A percentile compares a stretch with the other conserved stretches of the same genome.
phyloP scores from a whole-genome alignment of 2,888 invertebrate genomes.

The Ormyrus rosae region DNA sequence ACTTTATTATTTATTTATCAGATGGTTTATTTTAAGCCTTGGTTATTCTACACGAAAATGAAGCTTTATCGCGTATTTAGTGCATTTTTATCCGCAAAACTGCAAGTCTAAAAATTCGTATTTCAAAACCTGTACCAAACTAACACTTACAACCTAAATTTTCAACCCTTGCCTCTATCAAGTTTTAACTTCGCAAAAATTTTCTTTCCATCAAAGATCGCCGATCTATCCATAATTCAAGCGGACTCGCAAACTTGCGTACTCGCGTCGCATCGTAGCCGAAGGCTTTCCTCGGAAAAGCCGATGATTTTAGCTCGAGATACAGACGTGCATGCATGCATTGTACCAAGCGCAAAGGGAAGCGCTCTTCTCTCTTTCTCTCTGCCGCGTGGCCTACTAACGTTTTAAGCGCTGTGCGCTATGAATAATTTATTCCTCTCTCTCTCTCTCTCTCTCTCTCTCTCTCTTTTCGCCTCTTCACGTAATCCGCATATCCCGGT shows the following conservation, averaged over 20 bases:
- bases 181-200: no score
- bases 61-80: no score
- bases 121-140: background rate
- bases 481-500: constrained; percentile 16
- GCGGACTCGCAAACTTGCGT: no score
- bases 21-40: no score
- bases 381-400: constrained; percentile 47
- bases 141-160: background rate
- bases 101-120: background rate
- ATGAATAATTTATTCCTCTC: constrained; percentile 56
- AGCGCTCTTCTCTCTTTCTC: background rate
- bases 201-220: no score
- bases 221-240: no score
- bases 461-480: background rate
- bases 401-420: constrained; percentile 53
- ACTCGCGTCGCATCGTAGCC: no score
- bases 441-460: constrained; percentile 5
- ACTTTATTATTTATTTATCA: no score
- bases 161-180: no score
- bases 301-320: background rate
- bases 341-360: constrained; percentile 7
- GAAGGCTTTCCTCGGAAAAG: constrained; percentile 40
- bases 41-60: no score
- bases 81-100: background rate
- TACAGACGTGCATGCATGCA: no score